Base-by-base conservation (phyloP, 2,113 vertebrate species). In the Cardinalis cardinalis region DNA sequence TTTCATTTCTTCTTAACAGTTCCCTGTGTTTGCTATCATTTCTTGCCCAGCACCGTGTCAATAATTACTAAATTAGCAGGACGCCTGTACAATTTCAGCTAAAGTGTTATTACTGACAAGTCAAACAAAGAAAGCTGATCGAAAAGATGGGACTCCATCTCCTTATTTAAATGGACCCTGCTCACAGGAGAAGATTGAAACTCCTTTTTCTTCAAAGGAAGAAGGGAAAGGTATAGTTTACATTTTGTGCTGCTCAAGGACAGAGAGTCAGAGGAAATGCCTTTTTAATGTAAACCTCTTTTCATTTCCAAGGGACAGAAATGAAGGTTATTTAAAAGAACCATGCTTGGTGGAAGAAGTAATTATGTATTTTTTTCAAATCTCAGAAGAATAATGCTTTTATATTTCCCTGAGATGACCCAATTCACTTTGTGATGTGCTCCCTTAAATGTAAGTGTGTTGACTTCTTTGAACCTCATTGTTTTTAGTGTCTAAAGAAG, bases 41-140 rank as follows among this genome's bases (percentile, higher is more conserved):
- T 98, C 98, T 96, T 97, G 96, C 96, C 96, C 97, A 95, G 98
- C 97, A 96, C 97, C 98, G 96, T 98, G 98, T 99, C 99, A 99
- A 99, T 98, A 99, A 98, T 98, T 98, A 97, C 97, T 98, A 99
- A 99, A 99, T 99, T 98, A 98, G 97, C 94, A 83, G 98, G 98
- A 98, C 97, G 98, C 97, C 98, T 97, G 97, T 98, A 98, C 97
- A 96, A 98, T 98, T 98, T 98, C 97, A 98, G 97, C 98, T 98
- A 97, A 97, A 97, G 97, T 98, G 97, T 98, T 98, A 98, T 98
- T 98, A 98, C 97, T 97, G 97, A 97, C 97, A 98, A 98, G 97
- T 98, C 98, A 99, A 99, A 99, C 98, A 99, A 97, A 97, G 94
- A 94, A 96, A 97, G 96, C 96, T 96, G 98, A 98, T 98, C 88